Conservation (phyloP, 1,140 invertebrate genomes). For the Marisa cornuarietis region DNA sequence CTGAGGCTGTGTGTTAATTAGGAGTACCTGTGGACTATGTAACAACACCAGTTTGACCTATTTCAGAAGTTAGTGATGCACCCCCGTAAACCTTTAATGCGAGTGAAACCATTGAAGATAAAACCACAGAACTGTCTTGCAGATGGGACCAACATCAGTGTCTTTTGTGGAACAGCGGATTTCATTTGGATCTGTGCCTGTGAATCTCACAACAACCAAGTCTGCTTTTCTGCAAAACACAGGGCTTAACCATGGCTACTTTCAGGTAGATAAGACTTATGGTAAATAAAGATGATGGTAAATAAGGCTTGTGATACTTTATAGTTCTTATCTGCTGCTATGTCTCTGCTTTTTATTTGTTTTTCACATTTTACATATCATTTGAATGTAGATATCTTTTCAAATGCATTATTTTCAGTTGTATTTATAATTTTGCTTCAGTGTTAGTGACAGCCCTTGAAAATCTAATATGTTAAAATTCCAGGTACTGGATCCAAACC, state of each 20-base stretch:
- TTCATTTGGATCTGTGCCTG: constrained; percentile 62
- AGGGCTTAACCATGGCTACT: constrained; percentile 63
- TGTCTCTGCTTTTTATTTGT: too few species aligned
- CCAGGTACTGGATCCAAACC: constrained; percentile 64
- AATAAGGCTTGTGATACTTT: background rate
- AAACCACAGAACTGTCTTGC: background rate
- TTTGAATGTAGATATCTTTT: background rate
- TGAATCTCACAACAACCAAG: constrained; percentile 61
- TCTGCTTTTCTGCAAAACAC: constrained; percentile 61
- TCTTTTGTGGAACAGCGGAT: constrained; percentile 63
- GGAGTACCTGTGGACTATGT: too few species aligned
- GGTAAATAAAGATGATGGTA: constrained; percentile 35
- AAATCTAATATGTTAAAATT: background rate
- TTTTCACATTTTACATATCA: too few species aligned
- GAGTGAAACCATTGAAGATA: too few species aligned
- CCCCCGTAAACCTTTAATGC: too few species aligned
- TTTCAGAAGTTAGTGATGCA: too few species aligned
- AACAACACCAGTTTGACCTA: too few species aligned
- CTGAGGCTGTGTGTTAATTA: too few species aligned
- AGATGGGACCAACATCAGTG: constrained; percentile 61
- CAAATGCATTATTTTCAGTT: background rate
- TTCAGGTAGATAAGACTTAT: constrained; percentile 53
- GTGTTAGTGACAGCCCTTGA: background rate
- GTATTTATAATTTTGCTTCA: background rate
- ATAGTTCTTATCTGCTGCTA: too few species aligned